Evolutionary conservation across 1,140 invertebrate species (phyloP).

Genomic region (Euwallacea fornicatus): DNA sequence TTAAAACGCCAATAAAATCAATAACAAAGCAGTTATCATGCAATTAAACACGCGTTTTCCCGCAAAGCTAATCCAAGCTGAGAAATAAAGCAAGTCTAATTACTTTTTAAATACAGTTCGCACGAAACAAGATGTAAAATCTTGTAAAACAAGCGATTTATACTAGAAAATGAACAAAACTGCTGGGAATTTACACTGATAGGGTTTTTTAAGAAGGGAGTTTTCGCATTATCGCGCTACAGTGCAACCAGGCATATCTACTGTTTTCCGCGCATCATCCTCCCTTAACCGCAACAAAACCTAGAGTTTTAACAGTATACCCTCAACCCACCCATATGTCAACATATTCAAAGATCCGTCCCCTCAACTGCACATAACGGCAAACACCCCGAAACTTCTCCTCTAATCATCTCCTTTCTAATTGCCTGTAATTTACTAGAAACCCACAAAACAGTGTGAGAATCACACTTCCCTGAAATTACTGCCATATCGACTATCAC

Average conservation of each 20-base stretch:
- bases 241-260: no score
- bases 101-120: constrained; percentile 23
- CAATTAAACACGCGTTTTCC: neutral
- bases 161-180: constrained; percentile 25
- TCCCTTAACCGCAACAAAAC: no score
- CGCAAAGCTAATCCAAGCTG: neutral
- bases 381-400: neutral
- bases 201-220: constrained; percentile 5
- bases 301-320: no score
- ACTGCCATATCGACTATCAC: no score
- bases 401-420: neutral
- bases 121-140: constrained; percentile 22
- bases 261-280: no score
- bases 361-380: neutral
- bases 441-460: constrained; percentile 8
- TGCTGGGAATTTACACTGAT: constrained; percentile 12
- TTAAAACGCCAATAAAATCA: neutral
- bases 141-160: constrained; percentile 26
- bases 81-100: constrained; percentile 4
- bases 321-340: no score
- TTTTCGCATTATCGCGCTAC: neutral
- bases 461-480: neutral
- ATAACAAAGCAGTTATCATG: constrained; percentile 1
- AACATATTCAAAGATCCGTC: no score
- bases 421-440: constrained; percentile 1